A percentile compares a stretch with the other conserved stretches of the same genome.
Evolutionary conservation across 2,888 invertebrate genomes (phyloP).

Genomic region (Dinocampus coccinellae): DNA sequence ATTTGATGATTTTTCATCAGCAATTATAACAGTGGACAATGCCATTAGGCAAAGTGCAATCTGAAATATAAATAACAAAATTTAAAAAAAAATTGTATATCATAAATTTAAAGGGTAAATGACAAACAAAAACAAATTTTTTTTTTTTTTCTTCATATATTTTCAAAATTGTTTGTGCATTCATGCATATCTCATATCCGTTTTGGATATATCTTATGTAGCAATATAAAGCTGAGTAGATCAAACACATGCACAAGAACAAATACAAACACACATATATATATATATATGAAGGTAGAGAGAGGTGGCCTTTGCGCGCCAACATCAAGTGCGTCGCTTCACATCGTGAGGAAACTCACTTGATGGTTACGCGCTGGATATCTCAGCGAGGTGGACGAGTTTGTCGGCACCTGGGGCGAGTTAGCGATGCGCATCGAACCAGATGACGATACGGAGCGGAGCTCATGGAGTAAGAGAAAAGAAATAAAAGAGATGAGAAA

Average conservation of each 20-base stretch:
- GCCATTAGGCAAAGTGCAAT: constrained; percentile 53
- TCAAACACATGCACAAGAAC: no score
- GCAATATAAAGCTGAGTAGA: background rate
- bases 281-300: background rate
- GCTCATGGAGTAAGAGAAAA: constrained; percentile 13
- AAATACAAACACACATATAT: constrained; percentile 14
- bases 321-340: constrained; percentile 19
- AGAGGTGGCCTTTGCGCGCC: constrained; percentile 10
- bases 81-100: background rate
- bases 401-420: constrained; percentile 35
- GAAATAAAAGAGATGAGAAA: background rate
- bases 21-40: constrained; percentile 42
- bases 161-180: background rate
- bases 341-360: constrained; percentile 26
- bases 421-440: constrained; percentile 30
- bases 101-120: constrained; percentile 17
- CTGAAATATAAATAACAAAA: constrained; percentile 43
- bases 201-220: background rate
- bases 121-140: constrained; percentile 24
- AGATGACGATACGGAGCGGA: constrained; percentile 26
- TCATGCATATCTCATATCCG: background rate
- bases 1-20: constrained; percentile 56
- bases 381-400: constrained; percentile 27
- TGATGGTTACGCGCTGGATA: constrained; percentile 28
- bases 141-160: background rate